Evolutionary conservation across 2,888 invertebrate species (phyloP).

Genomic region (Parelbella ahira): DNA sequence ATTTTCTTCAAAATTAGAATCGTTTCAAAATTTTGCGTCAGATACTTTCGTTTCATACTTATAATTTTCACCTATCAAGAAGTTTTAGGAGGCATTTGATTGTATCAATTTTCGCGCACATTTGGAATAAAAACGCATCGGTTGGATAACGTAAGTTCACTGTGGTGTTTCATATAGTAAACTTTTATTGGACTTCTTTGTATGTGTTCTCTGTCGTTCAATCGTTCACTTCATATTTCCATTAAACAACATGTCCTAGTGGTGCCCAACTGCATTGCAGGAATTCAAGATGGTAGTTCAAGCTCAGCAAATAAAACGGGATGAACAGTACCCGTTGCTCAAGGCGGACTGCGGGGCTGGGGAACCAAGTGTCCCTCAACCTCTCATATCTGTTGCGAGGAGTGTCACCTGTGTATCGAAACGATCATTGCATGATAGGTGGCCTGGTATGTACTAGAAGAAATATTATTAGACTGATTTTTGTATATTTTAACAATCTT

Average conservation of each 20-base stretch:
- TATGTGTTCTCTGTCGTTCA: too few species aligned
- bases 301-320: constrained; percentile 36
- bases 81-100: too few species aligned
- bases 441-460: too few species aligned
- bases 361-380: constrained; percentile 40
- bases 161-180: too few species aligned
- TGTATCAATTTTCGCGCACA: too few species aligned
- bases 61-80: constrained; percentile 25
- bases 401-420: constrained; percentile 47
- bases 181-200: too few species aligned
- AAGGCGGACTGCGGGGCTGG: constrained; percentile 56
- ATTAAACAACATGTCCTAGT: too few species aligned
- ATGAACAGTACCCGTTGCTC: constrained; percentile 61
- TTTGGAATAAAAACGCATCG: too few species aligned
- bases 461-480: too few species aligned
- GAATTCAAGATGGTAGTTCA: constrained; percentile 12
- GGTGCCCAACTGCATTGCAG: constrained; percentile 8
- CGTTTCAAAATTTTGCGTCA: constrained; percentile 43
- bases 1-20: constrained; percentile 45
- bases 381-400: constrained; percentile 42
- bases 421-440: constrained; percentile 48
- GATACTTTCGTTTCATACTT: constrained; percentile 27
- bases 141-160: too few species aligned
- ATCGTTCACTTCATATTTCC: too few species aligned
- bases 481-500: too few species aligned